These are phyloP conservation scores for Dasypolia templi DNA, from an alignment of 2,888 invertebrate genomes.

Conservation along the genomic window DNA sequence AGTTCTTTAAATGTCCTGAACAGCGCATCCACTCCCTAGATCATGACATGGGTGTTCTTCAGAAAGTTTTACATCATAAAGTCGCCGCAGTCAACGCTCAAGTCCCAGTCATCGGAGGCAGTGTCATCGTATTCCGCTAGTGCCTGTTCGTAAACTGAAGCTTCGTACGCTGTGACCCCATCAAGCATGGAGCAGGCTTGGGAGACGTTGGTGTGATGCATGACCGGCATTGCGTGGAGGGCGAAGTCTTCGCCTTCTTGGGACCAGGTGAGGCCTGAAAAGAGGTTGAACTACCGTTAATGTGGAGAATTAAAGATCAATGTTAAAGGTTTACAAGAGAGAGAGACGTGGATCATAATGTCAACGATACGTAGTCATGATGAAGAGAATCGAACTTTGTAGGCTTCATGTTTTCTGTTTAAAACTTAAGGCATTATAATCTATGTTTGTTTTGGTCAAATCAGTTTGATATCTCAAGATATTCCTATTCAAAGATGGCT, in stretches of 20 bases:
- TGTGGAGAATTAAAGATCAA: background rate
- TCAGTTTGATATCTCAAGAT: background rate
- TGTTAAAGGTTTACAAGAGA: background rate
- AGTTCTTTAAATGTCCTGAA: background rate
- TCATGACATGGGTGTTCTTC: background rate
- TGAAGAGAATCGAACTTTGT: background rate
- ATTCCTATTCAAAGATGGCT: background rate
- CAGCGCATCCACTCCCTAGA: slow-evolving; percentile 28
- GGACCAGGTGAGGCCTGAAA: slow-evolving; percentile 91
- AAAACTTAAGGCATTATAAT: background rate
- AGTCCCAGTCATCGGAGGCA: slow-evolving; percentile 92
- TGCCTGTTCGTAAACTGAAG: slow-evolving; percentile 90
- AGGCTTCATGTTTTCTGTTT: background rate
- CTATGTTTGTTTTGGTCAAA: background rate
- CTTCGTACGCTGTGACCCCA: slow-evolving; percentile 91
- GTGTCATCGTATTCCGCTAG: slow-evolving; percentile 91
- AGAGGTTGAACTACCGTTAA: background rate
- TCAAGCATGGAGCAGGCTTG: slow-evolving; percentile 90
- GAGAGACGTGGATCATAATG: background rate
- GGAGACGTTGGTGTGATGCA: slow-evolving; percentile 91
- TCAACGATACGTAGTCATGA: background rate
- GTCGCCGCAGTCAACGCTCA: slow-evolving; percentile 93
- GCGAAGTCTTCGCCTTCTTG: slow-evolving; percentile 93
- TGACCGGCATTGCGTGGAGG: slow-evolving; percentile 92
- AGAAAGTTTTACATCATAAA: slow-evolving; percentile 91